Percentiles rank a stretch among this genome's conserved stretches.
Conservation (phyloP, 2,888 invertebrate genomes). For the Metallyticus violacea region DNA sequence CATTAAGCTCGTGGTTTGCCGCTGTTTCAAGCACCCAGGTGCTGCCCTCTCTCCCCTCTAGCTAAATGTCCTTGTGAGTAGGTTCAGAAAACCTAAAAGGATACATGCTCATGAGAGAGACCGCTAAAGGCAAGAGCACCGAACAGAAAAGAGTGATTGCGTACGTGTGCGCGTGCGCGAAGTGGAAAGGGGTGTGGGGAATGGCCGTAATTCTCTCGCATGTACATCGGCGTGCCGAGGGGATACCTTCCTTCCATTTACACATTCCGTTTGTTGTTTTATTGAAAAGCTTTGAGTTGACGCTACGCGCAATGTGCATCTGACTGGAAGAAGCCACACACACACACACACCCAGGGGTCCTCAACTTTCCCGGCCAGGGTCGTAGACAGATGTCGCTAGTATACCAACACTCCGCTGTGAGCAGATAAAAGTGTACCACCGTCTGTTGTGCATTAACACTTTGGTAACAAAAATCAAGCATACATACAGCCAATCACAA, state of each 20-base stretch:
- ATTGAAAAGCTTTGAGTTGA: slow-evolving; percentile 24
- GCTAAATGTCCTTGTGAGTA: neutral
- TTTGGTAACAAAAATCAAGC: too few relatives aligned
- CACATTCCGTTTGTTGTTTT: slow-evolving; percentile 28
- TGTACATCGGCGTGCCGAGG: neutral
- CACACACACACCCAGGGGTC: neutral
- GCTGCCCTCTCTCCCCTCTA: neutral
- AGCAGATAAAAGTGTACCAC: too few relatives aligned
- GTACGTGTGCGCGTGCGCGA: neutral
- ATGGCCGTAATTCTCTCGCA: neutral
- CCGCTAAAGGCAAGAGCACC: too few relatives aligned
- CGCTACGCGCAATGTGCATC: neutral
- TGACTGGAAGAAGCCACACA: neutral
- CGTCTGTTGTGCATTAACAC: too few relatives aligned
- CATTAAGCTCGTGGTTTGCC: neutral
- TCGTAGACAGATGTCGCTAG: too few relatives aligned
- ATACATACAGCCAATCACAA: too few relatives aligned
- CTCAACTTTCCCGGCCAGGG: neutral
- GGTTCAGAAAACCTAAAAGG: too few relatives aligned
- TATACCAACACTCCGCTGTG: too few relatives aligned
- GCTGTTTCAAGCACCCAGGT: neutral
- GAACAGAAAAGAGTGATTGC: too few relatives aligned
- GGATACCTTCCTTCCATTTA: slow-evolving; percentile 12
- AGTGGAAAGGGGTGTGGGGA: neutral
- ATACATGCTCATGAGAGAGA: too few relatives aligned